phyloP scores from a whole-genome alignment of 1,140 invertebrate species.

The Eurosta solidaginis region DNA sequence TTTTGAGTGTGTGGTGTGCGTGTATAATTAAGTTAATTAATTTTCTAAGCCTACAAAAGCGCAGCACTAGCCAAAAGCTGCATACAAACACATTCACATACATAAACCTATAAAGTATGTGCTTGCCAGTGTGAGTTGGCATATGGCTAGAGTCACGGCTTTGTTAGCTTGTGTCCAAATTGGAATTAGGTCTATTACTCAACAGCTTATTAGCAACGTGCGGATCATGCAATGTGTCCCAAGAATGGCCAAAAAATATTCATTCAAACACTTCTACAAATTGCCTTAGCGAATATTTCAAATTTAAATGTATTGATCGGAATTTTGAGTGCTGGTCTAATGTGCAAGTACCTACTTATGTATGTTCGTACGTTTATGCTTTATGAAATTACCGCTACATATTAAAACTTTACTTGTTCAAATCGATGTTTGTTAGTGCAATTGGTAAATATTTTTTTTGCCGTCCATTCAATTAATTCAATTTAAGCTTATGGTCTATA shows the following conservation, averaged over 20 bases:
- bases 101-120: background rate
- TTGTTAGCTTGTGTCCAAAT: no score
- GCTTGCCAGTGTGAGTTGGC: background rate
- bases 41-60: constrained; percentile 15
- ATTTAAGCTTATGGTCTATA: no score
- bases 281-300: background rate
- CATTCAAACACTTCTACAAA: background rate
- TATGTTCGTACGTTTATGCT: background rate
- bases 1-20: background rate
- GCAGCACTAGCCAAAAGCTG: background rate
- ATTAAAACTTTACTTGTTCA: background rate
- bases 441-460: background rate
- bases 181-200: background rate
- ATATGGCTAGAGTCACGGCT: no score
- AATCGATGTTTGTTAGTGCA: background rate
- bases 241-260: background rate
- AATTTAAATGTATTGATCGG: background rate
- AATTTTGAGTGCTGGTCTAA: background rate
- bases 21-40: constrained; percentile 11
- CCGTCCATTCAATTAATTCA: no score
- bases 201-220: background rate
- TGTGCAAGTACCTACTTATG: background rate
- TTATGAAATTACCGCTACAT: background rate
- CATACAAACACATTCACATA: background rate
- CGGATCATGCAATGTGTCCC: background rate